These are phyloP conservation scores for Neoarius graeffei DNA, from an alignment of 2,113 vertebrate genomes.

Conservation along the genomic window DNA sequence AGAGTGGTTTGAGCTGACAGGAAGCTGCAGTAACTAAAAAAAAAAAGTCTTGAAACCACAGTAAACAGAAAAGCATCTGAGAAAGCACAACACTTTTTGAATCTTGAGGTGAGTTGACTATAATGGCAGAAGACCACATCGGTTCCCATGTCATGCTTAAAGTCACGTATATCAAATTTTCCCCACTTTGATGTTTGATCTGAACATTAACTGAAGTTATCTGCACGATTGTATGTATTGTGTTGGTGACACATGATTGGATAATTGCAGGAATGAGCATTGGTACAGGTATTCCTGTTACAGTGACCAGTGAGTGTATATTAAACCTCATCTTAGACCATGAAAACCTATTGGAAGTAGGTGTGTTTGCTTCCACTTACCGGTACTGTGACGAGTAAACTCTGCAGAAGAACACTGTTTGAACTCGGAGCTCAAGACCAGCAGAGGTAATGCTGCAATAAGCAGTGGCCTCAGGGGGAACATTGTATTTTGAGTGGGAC, in stretches of 20 bases:
- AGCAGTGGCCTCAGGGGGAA: background rate
- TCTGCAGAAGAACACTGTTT: background rate
- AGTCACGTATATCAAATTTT: background rate
- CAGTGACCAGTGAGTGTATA: background rate
- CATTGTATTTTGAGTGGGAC: constrained; percentile 9
- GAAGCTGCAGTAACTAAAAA: background rate
- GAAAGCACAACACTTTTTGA: background rate
- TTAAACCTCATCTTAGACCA: background rate
- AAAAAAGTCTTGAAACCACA: background rate
- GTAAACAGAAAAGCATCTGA: background rate
- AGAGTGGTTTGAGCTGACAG: background rate
- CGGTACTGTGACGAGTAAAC: background rate
- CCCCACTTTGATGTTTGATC: background rate
- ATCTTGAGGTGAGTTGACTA: background rate
- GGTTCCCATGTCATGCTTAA: background rate
- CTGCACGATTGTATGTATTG: background rate
- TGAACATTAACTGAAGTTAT: background rate
- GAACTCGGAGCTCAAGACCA: background rate
- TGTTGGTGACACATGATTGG: background rate
- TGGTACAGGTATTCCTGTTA: background rate
- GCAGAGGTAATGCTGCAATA: constrained; percentile 14
- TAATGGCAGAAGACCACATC: background rate
- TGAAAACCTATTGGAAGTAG: background rate
- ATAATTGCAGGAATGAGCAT: background rate
- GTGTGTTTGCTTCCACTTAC: constrained; percentile 6